These are phyloP conservation scores for Tenebrio molitor DNA, from an alignment of 1,140 invertebrate species.

Conservation along the genomic window DNA sequence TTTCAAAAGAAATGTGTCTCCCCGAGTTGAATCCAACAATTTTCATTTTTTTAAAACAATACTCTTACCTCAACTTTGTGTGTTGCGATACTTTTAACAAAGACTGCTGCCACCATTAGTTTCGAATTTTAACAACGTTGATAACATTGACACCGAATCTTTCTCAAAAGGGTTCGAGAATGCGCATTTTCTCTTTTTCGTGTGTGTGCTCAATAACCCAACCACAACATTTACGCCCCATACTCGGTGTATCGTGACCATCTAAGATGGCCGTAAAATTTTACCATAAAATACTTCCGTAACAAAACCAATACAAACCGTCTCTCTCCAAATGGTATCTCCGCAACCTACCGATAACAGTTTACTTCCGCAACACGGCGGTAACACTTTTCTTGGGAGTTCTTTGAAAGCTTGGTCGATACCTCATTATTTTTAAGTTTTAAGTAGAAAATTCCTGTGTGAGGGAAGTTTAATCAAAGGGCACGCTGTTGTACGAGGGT, in stretches of 20 bases:
- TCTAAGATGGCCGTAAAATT: background rate
- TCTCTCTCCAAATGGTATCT: background rate
- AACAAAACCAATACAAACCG: background rate
- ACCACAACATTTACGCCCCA: background rate
- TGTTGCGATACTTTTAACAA: no score
- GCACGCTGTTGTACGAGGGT: background rate
- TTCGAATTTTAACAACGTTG: no score
- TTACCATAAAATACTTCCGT: background rate
- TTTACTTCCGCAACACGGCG: conserved; percentile 3
- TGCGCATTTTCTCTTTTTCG: no score
- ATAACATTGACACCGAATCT: no score
- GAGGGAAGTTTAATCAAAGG: background rate
- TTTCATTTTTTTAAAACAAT: no score
- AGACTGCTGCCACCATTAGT: no score
- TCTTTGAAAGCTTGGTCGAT: background rate
- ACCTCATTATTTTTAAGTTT: conserved; percentile 4
- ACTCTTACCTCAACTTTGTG: no score
- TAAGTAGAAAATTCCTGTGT: background rate
- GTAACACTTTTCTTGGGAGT: background rate
- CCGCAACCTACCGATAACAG: conserved; percentile 1
- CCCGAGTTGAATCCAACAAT: no score
- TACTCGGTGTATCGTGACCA: background rate
- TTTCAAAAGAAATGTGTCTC: no score
- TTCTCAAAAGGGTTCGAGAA: no score
- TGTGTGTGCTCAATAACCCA: no score